These are phyloP conservation scores for Pseudomugil gertrudae DNA, from an alignment of 2,797 vertebrate species.

Conservation along the genomic window DNA sequence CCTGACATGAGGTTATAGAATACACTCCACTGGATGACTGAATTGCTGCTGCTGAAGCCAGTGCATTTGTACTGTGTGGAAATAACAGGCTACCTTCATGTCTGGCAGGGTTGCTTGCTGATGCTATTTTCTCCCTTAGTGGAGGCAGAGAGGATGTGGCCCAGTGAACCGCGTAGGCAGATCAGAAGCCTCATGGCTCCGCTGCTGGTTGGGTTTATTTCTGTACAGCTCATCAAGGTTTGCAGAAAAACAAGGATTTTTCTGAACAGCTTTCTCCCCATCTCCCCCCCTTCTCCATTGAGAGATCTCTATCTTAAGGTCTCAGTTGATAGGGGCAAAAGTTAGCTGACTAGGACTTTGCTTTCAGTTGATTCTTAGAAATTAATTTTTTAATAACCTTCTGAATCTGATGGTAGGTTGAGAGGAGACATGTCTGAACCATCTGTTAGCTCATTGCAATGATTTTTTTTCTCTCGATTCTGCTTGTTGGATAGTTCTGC, in stretches of 20 bases:
- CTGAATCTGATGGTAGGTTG: slow-evolving; percentile 19
- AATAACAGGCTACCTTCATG: slow-evolving; percentile 59
- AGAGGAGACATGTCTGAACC: not conserved
- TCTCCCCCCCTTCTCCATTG: not conserved
- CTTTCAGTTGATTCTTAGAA: slow-evolving; percentile 1
- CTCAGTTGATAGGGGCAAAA: slow-evolving; percentile 17
- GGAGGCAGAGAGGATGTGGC: slow-evolving; percentile 72
- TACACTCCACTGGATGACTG: slow-evolving; percentile 1
- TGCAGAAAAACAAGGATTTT: slow-evolving; percentile 51
- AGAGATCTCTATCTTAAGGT: slow-evolving; percentile 37
- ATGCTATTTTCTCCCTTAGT: slow-evolving; percentile 74
- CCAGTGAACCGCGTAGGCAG: slow-evolving; percentile 71
- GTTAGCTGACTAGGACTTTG: slow-evolving; percentile 11
- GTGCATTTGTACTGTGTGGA: slow-evolving; percentile 25
- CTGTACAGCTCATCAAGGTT: slow-evolving; percentile 42
- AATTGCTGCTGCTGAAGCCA: slow-evolving; percentile 11
- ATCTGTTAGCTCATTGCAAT: slow-evolving; percentile 8
- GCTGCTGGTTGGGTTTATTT: slow-evolving; percentile 52
- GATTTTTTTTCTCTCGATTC: slow-evolving; percentile 8
- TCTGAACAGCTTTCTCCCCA: not conserved
- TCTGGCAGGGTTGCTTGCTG: slow-evolving; percentile 46
- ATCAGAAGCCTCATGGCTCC: slow-evolving; percentile 65
- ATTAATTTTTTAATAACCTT: slow-evolving; percentile 12
- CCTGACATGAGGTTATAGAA: not conserved
- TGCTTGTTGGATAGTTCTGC: not conserved